phyloP scores from a whole-genome alignment of 2,888 invertebrate species.

The Dromius quadrimaculatus region DNA sequence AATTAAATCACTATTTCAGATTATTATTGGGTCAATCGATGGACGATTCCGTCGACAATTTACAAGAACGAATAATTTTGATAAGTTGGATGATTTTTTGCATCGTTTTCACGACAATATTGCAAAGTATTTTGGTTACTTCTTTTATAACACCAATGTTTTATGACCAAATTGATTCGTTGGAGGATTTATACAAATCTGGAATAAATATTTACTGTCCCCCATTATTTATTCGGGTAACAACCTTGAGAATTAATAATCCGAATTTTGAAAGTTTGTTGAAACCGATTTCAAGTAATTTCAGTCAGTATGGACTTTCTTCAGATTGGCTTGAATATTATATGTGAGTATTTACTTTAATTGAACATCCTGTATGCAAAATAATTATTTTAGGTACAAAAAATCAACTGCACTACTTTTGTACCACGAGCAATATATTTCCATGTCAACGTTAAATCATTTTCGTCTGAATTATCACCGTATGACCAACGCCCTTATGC shows the following conservation, averaged over 20 bases:
- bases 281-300: background rate
- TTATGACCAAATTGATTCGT: constrained; percentile 10
- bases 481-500: background rate
- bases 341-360: constrained; percentile 3
- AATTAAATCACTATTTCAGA: background rate
- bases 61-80: constrained; percentile 14
- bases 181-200: constrained; percentile 22
- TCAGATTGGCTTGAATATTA: background rate
- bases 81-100: background rate
- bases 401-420: background rate
- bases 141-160: background rate
- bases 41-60: background rate
- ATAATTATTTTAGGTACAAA: background rate
- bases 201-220: background rate
- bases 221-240: background rate
- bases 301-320: background rate
- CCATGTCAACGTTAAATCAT: no score
- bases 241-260: background rate
- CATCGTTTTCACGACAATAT: constrained; percentile 1
- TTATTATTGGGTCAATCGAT: constrained; percentile 6
- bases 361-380: background rate
- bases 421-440: background rate
- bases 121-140: constrained; percentile 10
- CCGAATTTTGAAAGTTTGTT: background rate
- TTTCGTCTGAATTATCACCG: background rate